Conservation (phyloP, 2,113 vertebrate species). For the Rousettus leschenaultii region DNA sequence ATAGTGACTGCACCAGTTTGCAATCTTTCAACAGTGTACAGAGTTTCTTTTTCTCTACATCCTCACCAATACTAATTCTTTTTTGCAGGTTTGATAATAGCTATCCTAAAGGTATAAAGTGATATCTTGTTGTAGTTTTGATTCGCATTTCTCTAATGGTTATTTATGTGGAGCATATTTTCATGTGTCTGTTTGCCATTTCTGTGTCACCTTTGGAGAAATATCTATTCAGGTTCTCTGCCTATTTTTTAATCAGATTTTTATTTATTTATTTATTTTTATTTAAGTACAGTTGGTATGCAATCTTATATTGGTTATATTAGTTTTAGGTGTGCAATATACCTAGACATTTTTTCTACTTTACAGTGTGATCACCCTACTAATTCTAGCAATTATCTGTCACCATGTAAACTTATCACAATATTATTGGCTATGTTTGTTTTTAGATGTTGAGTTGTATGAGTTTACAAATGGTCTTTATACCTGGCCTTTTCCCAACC, state of each 20-base stretch:
- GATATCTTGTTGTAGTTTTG: not conserved
- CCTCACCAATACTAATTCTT: not conserved
- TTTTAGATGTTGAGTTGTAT: not conserved
- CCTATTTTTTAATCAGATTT: not conserved
- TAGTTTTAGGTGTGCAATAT: no score
- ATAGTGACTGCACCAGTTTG: not conserved
- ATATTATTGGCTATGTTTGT: no score
- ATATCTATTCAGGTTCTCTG: not conserved
- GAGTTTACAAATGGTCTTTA: not conserved
- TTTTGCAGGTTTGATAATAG: not conserved
- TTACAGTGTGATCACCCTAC: no score
- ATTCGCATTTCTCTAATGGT: not conserved
- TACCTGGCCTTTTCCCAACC: not conserved
- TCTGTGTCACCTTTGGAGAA: not conserved
- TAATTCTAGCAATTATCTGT: no score
- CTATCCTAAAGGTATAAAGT: not conserved
- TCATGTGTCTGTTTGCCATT: not conserved
- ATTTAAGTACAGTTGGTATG: no score
- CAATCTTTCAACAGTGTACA: not conserved
- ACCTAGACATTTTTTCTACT: no score
- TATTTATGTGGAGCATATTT: not conserved
- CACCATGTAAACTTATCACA: no score
- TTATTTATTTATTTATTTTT: no score
- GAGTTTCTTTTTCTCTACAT: not conserved
- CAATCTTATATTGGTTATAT: no score